Conservation (phyloP, 2,888 invertebrate species). For the Monopis laevigella region DNA sequence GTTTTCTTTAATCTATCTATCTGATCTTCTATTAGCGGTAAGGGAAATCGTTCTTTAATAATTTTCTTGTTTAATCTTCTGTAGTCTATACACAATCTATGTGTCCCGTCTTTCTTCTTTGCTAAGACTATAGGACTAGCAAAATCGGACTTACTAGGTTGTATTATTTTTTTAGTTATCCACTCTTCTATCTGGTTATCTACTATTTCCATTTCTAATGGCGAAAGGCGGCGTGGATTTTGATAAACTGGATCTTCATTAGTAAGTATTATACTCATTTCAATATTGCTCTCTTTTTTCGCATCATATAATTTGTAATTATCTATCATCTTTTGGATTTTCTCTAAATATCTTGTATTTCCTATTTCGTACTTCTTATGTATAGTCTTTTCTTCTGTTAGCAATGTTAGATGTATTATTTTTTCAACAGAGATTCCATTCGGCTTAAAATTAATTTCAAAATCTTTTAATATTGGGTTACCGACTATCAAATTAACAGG, state of each 20-base stretch:
- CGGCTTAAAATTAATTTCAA: too few species aligned
- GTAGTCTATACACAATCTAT: background rate
- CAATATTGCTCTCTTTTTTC: background rate
- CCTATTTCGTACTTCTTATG: too few species aligned
- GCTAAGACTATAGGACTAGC: background rate
- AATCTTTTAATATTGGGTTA: too few species aligned
- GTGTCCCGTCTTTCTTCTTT: background rate
- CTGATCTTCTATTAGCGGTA: background rate
- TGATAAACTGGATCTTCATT: background rate
- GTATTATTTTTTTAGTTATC: too few species aligned
- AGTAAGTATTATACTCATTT: background rate
- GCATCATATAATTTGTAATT: background rate
- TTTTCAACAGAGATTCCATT: too few species aligned
- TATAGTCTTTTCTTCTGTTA: too few species aligned
- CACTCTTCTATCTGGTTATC: background rate
- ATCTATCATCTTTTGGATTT: background rate
- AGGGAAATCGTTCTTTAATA: background rate
- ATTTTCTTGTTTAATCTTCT: slow-evolving; percentile 1
- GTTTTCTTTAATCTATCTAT: background rate
- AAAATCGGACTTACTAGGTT: background rate
- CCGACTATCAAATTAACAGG: background rate
- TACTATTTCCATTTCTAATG: background rate
- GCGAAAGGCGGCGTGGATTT: background rate
- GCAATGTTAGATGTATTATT: too few species aligned
- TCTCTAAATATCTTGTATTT: too few species aligned